Conservation (phyloP, 2,888 invertebrate genomes). For the Himalopsyche kuldschensis region DNA sequence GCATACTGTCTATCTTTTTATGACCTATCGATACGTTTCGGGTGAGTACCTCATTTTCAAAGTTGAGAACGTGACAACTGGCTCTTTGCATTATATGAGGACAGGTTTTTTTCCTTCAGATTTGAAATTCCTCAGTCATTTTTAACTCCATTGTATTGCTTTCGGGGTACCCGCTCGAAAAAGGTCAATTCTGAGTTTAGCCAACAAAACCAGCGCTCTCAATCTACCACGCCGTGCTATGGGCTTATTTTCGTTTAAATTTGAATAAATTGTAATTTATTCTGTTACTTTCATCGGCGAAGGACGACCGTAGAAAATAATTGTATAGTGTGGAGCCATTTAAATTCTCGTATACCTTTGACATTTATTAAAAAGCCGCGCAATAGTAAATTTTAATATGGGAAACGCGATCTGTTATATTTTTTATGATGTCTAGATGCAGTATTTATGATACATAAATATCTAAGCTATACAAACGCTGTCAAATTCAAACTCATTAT, state of each 20-base stretch:
- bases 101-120: constrained; percentile 15
- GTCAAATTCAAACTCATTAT: not conserved
- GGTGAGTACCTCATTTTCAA: constrained; percentile 25
- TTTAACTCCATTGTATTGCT: constrained; percentile 7
- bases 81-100: constrained; percentile 19
- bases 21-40: constrained; percentile 36
- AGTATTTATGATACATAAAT: not conserved
- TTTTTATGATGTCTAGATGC: not conserved
- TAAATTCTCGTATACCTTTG: constrained; percentile 25
- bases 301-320: constrained; percentile 11
- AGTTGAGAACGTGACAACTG: constrained; percentile 36
- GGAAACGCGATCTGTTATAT: not conserved
- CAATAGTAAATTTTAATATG: not conserved
- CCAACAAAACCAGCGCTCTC: not conserved
- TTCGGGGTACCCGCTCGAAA: constrained; percentile 11
- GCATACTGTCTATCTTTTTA: constrained; percentile 20
- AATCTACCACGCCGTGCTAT: not conserved
- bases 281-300: constrained; percentile 20
- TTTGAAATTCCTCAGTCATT: constrained; percentile 23
- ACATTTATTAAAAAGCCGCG: not conserved
- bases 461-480: not conserved
- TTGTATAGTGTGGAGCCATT: constrained; percentile 18
- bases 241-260: constrained; percentile 7
- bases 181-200: constrained; percentile 21
- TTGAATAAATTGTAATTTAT: constrained; percentile 34